phyloP scores from a whole-genome alignment of 2,113 vertebrate species.

The Nycticebus coucang region DNA sequence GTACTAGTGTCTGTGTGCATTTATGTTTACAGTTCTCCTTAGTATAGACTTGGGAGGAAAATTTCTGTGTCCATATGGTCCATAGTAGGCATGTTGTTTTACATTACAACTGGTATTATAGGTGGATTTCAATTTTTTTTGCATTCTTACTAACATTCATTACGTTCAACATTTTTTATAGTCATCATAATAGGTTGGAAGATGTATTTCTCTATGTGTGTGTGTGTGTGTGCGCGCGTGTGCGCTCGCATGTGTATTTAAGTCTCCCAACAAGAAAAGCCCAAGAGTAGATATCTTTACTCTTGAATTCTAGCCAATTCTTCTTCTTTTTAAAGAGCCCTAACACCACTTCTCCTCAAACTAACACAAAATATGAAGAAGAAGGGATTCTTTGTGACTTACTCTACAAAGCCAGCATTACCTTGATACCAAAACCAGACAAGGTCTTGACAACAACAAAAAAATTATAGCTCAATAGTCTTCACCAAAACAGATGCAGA shows the following conservation, averaged over 20 bases:
- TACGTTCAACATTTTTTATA: not conserved
- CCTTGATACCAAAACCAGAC: not conserved
- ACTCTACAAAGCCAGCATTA: not conserved
- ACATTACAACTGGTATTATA: not conserved
- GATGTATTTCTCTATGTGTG: not conserved
- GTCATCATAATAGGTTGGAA: not conserved
- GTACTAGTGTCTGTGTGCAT: not conserved
- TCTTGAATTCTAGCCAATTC: not conserved
- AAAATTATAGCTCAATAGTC: not conserved
- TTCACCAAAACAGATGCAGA: not conserved
- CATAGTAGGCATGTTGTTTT: not conserved
- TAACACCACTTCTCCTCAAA: not conserved
- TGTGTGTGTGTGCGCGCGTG: not conserved
- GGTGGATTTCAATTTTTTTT: not conserved
- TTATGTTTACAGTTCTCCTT: not conserved
- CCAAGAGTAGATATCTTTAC: not conserved
- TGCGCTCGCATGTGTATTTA: not conserved
- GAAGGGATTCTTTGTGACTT: not conserved
- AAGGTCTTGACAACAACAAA: not conserved
- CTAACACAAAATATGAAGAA: not conserved
- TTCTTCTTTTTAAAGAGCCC: no score
- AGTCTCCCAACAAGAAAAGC: not conserved
- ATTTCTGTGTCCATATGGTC: not conserved
- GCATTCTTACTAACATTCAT: not conserved
- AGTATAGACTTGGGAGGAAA: not conserved